Evolutionary conservation across 2,888 invertebrate species (phyloP), one percentile per base, ranked within the genome.

Genomic region (Caenorhabditis angaria): DNA sequence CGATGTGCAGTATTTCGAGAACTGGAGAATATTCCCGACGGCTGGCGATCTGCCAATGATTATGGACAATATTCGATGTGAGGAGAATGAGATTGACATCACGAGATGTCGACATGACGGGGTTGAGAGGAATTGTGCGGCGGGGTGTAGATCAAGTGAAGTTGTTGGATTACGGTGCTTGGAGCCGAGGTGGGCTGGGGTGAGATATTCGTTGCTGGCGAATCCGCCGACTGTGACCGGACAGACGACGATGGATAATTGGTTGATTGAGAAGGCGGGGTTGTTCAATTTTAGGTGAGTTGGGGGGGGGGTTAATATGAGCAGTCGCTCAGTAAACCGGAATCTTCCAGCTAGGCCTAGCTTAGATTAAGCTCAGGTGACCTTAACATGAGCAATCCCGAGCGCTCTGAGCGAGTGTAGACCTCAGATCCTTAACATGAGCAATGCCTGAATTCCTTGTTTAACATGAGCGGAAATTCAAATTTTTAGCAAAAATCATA

Each of bases 111-210:
- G 88, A 58, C 88, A 90, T 90, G 92, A 89, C 91, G 93, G 5
- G 2, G 88, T 89, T 8, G 91, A 91, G 0, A 92, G 94, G 76
- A 94, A 95, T 70, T 80, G 84, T 29, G 83, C 85, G 61, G 81
- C 89, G 4, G 84, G 87, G 2, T 89, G 90, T 76, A 82, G 87
- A 28, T 74, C 80, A 3, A 88, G 88, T 0, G 88, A 89, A 20
- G 89, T 89, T 87, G 89, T 89, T 80, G 89, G 89, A 8, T 58
- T 86, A 20, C 78, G 86, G 3, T 86, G 86, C 54, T 93, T 94
- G 79, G 93, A 93, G 83, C 93, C 93, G 0, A 93, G 94, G 41
- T 97, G 97, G 97, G 94, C 95, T 0, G 97, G 97, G 0, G 89
- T 97, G 0, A 90, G 96, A 80, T 92, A 96, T 81, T 94, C 95